A percentile compares a stretch with the other conserved stretches of the same genome.
Conservation (phyloP, 2,797 vertebrate genomes). For the Halcyon chelicuti region DNA sequence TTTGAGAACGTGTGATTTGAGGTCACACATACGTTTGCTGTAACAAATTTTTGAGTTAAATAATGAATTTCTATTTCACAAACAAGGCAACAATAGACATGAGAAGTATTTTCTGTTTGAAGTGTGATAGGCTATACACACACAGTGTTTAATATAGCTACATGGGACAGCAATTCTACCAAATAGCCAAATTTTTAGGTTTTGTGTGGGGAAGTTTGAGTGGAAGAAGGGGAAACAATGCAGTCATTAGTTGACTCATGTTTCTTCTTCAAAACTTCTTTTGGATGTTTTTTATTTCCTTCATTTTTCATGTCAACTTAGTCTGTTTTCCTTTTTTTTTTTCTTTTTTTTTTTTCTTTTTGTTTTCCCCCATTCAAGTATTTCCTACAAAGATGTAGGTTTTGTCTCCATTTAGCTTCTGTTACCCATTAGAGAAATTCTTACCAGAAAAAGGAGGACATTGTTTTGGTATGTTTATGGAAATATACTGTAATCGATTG, state of each 20-base stretch:
- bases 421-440: slow-evolving; percentile 49
- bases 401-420: slow-evolving; percentile 53
- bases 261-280: slow-evolving; percentile 5
- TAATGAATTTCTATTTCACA: neutral
- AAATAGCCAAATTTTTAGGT: neutral
- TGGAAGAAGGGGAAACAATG: neutral
- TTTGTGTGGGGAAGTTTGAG: neutral
- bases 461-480: slow-evolving; percentile 54
- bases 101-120: neutral
- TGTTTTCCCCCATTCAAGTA: neutral
- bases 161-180: neutral
- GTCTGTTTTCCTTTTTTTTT: slow-evolving; percentile 23
- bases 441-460: slow-evolving; percentile 56
- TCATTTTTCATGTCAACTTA: slow-evolving; percentile 28
- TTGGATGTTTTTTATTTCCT: neutral
- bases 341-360: neutral
- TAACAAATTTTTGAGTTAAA: neutral
- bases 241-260: neutral
- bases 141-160: neutral
- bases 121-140: neutral
- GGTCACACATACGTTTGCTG: neutral
- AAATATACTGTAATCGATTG: slow-evolving; percentile 37
- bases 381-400: slow-evolving; percentile 39
- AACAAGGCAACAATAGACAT: neutral
- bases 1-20: neutral